phyloP scores from a whole-genome alignment of 1,140 invertebrate genomes.

The Ips nitidus region DNA sequence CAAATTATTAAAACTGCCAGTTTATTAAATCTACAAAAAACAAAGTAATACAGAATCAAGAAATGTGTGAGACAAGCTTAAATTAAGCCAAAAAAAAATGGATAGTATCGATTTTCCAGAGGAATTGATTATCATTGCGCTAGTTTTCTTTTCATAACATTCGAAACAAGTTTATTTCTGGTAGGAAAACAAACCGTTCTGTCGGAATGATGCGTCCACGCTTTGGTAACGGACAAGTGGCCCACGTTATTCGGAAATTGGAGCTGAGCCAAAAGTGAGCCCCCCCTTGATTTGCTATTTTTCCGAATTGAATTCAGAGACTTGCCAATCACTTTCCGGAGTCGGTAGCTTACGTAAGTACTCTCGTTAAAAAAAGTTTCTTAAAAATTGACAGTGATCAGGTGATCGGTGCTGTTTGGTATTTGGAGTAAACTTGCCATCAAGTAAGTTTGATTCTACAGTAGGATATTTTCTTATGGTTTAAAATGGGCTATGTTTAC shows the following conservation, averaged over 20 bases:
- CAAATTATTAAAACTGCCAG: too few relatives aligned
- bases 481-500: too few relatives aligned
- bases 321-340: slow-evolving; percentile 15
- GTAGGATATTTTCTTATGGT: too few relatives aligned
- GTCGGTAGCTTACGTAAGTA: slow-evolving; percentile 19
- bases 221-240: slow-evolving; percentile 12
- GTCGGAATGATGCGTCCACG: neutral
- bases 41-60: too few relatives aligned
- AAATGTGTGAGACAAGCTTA: too few relatives aligned
- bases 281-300: slow-evolving; percentile 12
- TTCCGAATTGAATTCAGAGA: slow-evolving; percentile 18
- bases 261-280: slow-evolving; percentile 7
- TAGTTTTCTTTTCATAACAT: neutral
- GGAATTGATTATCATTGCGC: neutral
- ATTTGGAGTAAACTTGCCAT: too few relatives aligned
- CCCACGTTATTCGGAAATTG: slow-evolving; percentile 18
- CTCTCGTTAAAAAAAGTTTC: neutral
- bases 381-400: too few relatives aligned
- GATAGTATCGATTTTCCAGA: neutral
- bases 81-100: too few relatives aligned
- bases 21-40: too few relatives aligned
- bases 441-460: too few relatives aligned
- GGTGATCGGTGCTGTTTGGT: too few relatives aligned
- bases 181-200: neutral
- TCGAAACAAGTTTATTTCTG: slow-evolving; percentile 10